These are phyloP conservation scores for Coregonus sp. DNA, from an alignment of 2,797 vertebrate species.

Conservation along the genomic window DNA sequence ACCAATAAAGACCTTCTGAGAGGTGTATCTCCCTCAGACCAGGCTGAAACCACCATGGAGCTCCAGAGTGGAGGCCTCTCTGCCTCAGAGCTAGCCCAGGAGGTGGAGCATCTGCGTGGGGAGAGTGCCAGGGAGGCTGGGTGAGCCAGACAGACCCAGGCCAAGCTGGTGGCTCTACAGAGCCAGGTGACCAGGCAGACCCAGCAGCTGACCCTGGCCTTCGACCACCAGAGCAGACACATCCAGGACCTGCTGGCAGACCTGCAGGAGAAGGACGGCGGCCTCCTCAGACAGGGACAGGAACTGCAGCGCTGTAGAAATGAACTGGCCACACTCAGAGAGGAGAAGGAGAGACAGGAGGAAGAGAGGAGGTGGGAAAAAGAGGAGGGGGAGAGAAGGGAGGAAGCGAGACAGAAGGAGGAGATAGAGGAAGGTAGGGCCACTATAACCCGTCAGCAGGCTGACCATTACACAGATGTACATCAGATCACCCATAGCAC, in stretches of 20 bases:
- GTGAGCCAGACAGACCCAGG: slow-evolving; percentile 64
- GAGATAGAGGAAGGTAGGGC: slow-evolving; percentile 2
- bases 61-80: slow-evolving; percentile 14
- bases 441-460: background rate
- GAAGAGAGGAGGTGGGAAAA: background rate
- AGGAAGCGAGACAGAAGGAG: background rate
- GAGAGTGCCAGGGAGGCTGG: slow-evolving; percentile 62
- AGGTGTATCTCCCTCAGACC: slow-evolving; percentile 5
- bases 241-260: slow-evolving; percentile 74
- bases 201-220: slow-evolving; percentile 75
- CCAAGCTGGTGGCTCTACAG: slow-evolving; percentile 76
- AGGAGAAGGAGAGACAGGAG: slow-evolving; percentile 17
- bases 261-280: slow-evolving; percentile 71
- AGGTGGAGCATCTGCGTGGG: slow-evolving; percentile 61
- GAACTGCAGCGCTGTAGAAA: slow-evolving; percentile 65
- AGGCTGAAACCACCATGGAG: slow-evolving; percentile 12
- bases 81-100: slow-evolving; percentile 44
- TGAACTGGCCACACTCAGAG: slow-evolving; percentile 53
- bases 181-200: slow-evolving; percentile 78
- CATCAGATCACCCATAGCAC: background rate
- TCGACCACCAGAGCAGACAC: slow-evolving; percentile 80
- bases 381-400: slow-evolving; percentile 22
- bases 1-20: background rate
- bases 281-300: slow-evolving; percentile 61
- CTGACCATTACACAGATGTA: background rate